Base-by-base conservation (phyloP, 1,140 invertebrate genomes). In the Dolichoris vasculosae region DNA sequence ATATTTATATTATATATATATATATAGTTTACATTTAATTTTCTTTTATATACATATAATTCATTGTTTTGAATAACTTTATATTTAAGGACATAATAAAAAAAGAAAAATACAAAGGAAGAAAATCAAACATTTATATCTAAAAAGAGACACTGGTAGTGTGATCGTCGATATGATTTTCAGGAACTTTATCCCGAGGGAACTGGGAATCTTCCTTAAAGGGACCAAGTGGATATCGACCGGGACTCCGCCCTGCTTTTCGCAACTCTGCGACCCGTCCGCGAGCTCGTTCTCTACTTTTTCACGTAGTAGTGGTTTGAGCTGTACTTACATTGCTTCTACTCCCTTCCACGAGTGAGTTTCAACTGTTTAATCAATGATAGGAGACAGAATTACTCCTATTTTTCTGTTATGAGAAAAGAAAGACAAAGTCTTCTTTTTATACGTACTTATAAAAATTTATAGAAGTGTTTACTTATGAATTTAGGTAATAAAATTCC, bases 211-310 rank as follows among this genome's bases (percentile, higher is more conserved):
- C 43, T 46, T 75, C 17, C 30, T 32, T 32, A 82, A 82, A 46
- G 46, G n/a, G 69, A 83, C 81, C 71, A 63, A 75, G 51, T 48
- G 23, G 7, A 71, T 83, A 83, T 83, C 82, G 82, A 83, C 73
- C 82, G 40, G 46, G 59, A 83, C 82, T 76, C 82, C 82, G 35
- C 73, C 55, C 82, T 77, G 35, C 23, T 63, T 55, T 40, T 35
- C 32, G 15, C 9, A 17, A 40, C 20, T 32, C 35, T 75, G 3
- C 38, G 3, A 30, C 8, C 38, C n/a, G 30, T 13, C 48, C 13
- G 26, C 13, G 35, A 30, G 20, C n/a, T n/a, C 43, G 8, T 43
- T 75, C 43, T 46, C 26, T 75, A 75, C 40, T 48, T 75, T 71
- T 71, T 71, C 23, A 69, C 40, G 0, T 20, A 1, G 13, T 40